Conservation (phyloP, 2,113 vertebrate species). For the Psephotus haematonotus region DNA sequence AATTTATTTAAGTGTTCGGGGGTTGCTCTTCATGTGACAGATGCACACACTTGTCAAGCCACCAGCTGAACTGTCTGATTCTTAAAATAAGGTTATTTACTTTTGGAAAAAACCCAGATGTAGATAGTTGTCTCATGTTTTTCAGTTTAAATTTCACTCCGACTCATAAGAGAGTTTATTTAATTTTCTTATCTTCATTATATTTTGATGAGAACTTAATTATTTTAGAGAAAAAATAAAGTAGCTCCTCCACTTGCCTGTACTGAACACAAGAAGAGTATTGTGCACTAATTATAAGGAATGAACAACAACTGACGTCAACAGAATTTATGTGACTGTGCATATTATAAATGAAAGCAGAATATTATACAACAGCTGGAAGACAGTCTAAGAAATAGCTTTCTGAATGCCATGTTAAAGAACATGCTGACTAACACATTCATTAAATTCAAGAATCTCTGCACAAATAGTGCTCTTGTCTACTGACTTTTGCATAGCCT, state of each 20-base stretch:
- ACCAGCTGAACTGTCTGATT: not conserved
- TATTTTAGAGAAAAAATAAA: constrained; percentile 27
- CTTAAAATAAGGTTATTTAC: not conserved
- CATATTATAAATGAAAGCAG: constrained; percentile 11
- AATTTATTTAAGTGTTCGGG: not conserved
- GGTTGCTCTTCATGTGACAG: not conserved
- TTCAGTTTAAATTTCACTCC: not conserved
- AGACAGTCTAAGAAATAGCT: constrained; percentile 39
- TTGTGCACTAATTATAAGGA: constrained; percentile 43
- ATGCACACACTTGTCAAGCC: not conserved
- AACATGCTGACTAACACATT: constrained; percentile 18
- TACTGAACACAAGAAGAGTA: not conserved
- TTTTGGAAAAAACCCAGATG: not conserved
- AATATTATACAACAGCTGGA: constrained; percentile 41
- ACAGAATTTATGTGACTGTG: constrained; percentile 33
- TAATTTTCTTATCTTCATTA: constrained; percentile 37
- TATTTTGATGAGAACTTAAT: constrained; percentile 31
- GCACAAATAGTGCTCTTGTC: constrained; percentile 9
- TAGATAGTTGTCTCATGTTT: not conserved
- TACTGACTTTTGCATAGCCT: not conserved
- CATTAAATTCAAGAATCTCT: constrained; percentile 23
- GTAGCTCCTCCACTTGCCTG: not conserved
- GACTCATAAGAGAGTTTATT: not conserved
- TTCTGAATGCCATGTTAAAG: constrained; percentile 15
- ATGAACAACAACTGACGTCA: constrained; percentile 27